Base-by-base conservation (phyloP, 2,113 vertebrate species). In the Gasterosteus nipponicus region DNA sequence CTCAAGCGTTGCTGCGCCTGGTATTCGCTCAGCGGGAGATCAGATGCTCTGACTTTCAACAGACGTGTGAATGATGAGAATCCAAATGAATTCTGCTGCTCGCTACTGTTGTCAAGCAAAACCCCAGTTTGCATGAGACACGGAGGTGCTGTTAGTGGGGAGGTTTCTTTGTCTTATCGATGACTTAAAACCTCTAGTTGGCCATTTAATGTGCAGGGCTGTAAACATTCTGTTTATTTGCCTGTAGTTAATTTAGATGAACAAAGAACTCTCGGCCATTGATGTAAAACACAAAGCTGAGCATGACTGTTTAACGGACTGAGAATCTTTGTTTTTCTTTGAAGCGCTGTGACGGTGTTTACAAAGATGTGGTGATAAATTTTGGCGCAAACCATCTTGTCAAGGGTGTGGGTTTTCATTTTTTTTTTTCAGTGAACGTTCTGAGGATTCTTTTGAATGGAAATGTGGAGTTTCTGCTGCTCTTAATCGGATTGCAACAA, bases 31-130 rank as follows among this genome's bases (percentile, higher is more conserved):
- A n/a, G 5, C n/a, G 35, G 33, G 54, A 83, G 75, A 64, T 70
- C 16, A 41, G 60, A 19, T 35, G 53, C 53, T 66, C 56, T 51
- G 53, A 42, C 80, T 73, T 67, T 56, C 14, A 57, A n/a, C 14
- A 65, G 56, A 56, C 12, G 3, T 15, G 29, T 68, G 10, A 65
- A 60, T 59, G 39, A 67, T 62, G 26, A 69, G 69, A 77, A 69
- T 73, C 51, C 12, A 60, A 61, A 70, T 66, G n/a, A 80, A 73
- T 84, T 80, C n/a, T 75, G 81, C 1, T 58, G 44, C 47, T 69
- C 26, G 22, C 63, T 77, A 53, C 60, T 77, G 29, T 73, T 11
- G 4, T 16, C 22, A 26, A 26, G 22, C 22, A 26, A 26, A 26
- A 26, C 22, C 22, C 22, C 22, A 26, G 22, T 26, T 26, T 1